Percentiles rank a stretch among this genome's conserved stretches.
Evolutionary conservation across 2,888 invertebrate genomes (phyloP).

Genomic region (Mesoligia furuncula): DNA sequence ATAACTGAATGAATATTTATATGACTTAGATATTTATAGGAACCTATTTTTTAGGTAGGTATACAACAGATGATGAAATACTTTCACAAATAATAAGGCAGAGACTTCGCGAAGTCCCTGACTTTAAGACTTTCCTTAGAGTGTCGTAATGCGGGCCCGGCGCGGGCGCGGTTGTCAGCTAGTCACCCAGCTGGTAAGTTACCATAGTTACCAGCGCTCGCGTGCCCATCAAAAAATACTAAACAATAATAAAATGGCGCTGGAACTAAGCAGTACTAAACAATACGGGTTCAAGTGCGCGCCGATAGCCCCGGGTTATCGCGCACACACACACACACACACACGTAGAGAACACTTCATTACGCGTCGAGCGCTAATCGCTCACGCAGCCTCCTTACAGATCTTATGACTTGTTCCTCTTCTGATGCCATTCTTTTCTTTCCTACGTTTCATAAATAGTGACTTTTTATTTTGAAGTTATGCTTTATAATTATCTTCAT

Average conservation of each 20-base stretch:
- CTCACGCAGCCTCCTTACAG: constrained; percentile 4
- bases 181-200: no score
- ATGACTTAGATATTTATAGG: not conserved
- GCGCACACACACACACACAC: constrained; percentile 6
- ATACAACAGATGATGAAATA: not conserved
- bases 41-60: not conserved
- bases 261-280: constrained; percentile 65
- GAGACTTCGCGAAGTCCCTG: no score
- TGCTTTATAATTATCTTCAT: not conserved
- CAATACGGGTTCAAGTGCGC: constrained; percentile 63
- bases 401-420: constrained; percentile 4
- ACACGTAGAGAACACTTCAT: constrained; percentile 24
- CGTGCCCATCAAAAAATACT: constrained; percentile 2
- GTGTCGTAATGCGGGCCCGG: not conserved
- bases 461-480: not conserved
- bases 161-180: not conserved
- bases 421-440: not conserved
- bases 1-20: not conserved
- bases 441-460: not conserved
- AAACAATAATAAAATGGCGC: constrained; percentile 21
- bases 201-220: not conserved
- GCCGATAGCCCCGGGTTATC: constrained; percentile 67
- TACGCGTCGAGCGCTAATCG: not conserved
- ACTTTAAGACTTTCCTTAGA: not conserved
- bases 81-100: constrained; percentile 13